Percentiles rank a stretch among this genome's conserved stretches.
Evolutionary conservation across 2,797 vertebrate genomes (phyloP).

Genomic region (Mormyrus hasselquistii): DNA sequence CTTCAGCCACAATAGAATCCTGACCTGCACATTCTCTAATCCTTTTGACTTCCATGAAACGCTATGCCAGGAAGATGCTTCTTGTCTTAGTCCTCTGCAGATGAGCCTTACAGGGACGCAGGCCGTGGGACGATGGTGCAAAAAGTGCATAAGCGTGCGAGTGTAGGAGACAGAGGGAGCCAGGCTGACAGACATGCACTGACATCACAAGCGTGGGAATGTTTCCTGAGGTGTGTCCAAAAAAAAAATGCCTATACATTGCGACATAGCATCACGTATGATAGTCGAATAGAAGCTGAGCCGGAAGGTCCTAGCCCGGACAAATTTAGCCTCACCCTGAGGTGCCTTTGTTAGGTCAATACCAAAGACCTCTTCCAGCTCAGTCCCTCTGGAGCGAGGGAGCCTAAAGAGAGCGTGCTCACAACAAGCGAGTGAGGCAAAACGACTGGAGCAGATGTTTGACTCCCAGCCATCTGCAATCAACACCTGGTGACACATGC

Average conservation of each 20-base stretch:
- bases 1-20: not conserved
- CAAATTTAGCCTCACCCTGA: not conserved
- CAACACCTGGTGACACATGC: slow-evolving; percentile 42
- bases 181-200: not conserved
- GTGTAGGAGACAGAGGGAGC: not conserved
- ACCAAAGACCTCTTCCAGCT: not conserved
- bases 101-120: not conserved
- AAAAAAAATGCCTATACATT: not conserved
- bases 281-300: not conserved
- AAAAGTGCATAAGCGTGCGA: not conserved
- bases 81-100: not conserved
- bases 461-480: slow-evolving; percentile 33
- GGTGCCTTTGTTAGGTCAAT: not conserved
- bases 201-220: not conserved
- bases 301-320: not conserved
- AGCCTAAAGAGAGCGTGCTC: not conserved
- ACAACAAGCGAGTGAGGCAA: not conserved
- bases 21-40: not conserved
- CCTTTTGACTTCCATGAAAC: not conserved
- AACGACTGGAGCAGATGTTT: slow-evolving; percentile 22
- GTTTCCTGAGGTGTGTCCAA: not conserved
- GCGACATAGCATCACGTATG: not conserved
- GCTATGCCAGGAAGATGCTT: not conserved
- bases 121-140: not conserved
- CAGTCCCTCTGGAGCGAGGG: not conserved